phyloP scores from a whole-genome alignment of 2,797 vertebrate species.

The Apogon hyalosoma region DNA sequence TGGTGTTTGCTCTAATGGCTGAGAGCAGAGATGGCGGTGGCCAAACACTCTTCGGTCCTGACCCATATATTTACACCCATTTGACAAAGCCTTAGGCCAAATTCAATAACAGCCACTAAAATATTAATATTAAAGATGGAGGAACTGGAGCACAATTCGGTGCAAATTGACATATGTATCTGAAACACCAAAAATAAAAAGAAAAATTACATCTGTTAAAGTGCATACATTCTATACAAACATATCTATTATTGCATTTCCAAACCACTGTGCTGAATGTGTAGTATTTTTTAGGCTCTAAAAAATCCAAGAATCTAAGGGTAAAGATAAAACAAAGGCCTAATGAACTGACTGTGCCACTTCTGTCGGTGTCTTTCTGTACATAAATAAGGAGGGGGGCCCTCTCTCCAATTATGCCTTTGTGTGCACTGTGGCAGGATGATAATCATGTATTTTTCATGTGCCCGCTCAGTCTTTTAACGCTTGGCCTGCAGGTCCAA shows the following conservation, averaged over 20 bases:
- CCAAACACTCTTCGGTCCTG: slow-evolving; percentile 66
- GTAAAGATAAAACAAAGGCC: slow-evolving; percentile 60
- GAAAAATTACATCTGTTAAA: slow-evolving; percentile 2
- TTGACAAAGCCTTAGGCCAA: slow-evolving; percentile 62
- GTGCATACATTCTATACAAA: slow-evolving; percentile 2
- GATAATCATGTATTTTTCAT: slow-evolving; percentile 85
- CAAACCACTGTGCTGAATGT: slow-evolving; percentile 6
- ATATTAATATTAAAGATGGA: slow-evolving; percentile 53
- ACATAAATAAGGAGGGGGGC: slow-evolving; percentile 55
- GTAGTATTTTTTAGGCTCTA: slow-evolving; percentile 1
- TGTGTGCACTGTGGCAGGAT: slow-evolving; percentile 73
- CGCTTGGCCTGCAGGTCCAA: slow-evolving; percentile 74
- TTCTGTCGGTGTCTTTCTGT: slow-evolving; percentile 39
- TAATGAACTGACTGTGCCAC: slow-evolving; percentile 55
- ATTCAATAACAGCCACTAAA: slow-evolving; percentile 53
- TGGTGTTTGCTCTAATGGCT: slow-evolving; percentile 85
- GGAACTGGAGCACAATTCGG: slow-evolving; percentile 19
- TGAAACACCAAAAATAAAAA: background rate
- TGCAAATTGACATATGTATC: background rate
- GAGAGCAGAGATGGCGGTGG: slow-evolving; percentile 45
- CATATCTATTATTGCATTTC: slow-evolving; percentile 1
- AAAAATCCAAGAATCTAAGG: slow-evolving; percentile 41
- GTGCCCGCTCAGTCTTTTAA: slow-evolving; percentile 62
- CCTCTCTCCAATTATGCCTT: slow-evolving; percentile 68
- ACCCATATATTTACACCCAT: slow-evolving; percentile 75